Conservation (phyloP, 2,888 invertebrate genomes). For the Rhopalosiphum nymphaeae region DNA sequence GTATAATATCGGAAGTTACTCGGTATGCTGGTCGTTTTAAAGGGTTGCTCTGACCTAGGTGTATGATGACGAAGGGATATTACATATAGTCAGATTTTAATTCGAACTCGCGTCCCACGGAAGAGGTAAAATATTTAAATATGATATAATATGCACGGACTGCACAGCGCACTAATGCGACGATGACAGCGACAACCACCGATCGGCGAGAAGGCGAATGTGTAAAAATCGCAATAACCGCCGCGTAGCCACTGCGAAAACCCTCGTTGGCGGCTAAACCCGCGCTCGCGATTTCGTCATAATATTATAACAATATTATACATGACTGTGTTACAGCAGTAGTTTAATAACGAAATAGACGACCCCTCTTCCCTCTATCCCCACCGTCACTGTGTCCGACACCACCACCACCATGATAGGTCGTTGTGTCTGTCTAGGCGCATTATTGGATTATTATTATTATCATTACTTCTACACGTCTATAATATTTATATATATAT, state of each 20-base stretch:
- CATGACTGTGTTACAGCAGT: too few relatives aligned
- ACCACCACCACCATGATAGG: not conserved
- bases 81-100: not conserved
- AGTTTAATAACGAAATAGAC: not conserved
- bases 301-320: not conserved
- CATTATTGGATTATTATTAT: slow-evolving; percentile 36
- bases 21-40: not conserved
- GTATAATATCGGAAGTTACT: not conserved
- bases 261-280: slow-evolving; percentile 11
- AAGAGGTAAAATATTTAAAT: not conserved
- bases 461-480: not conserved
- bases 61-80: not conserved
- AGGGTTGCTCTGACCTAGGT: not conserved
- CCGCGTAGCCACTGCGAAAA: slow-evolving; percentile 23
- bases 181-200: not conserved
- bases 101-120: not conserved
- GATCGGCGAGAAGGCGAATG: not conserved
- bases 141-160: not conserved
- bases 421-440: slow-evolving; percentile 27
- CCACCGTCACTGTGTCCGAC: too few relatives aligned
- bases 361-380: too few relatives aligned
- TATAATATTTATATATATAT: not conserved
- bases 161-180: not conserved
- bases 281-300: slow-evolving; percentile 2
- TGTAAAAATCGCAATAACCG: not conserved